Evolutionary conservation across 2,888 invertebrate genomes (phyloP).

Genomic region (Scotopteryx bipunctaria): DNA sequence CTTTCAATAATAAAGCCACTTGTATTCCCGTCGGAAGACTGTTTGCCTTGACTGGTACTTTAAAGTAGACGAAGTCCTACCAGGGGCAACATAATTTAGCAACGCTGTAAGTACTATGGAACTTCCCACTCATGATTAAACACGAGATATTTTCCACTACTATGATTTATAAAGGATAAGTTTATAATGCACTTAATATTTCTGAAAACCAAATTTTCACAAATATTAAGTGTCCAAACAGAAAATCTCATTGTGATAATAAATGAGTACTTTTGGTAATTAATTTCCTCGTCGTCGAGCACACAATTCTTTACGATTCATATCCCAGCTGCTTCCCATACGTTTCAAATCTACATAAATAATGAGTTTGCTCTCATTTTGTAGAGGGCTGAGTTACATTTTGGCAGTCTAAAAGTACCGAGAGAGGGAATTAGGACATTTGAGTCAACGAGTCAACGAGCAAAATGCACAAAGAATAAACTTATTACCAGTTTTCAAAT

Average conservation of each 20-base stretch:
- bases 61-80: neutral
- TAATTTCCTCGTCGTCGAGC: constrained; percentile 18
- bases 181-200: neutral
- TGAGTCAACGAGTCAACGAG: neutral
- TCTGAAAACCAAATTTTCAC: neutral
- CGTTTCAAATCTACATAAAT: constrained; percentile 28
- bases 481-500: neutral
- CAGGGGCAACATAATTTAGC: neutral
- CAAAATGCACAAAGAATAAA: neutral
- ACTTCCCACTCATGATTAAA: no score
- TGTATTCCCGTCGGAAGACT: neutral
- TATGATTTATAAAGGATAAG: no score
- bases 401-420: constrained; percentile 11
- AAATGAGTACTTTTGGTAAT: constrained; percentile 22
- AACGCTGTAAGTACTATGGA: no score
- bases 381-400: constrained; percentile 18
- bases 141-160: no score
- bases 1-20: neutral
- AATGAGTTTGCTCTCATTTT: constrained; percentile 29
- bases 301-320: constrained; percentile 28
- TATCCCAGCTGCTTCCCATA: constrained; percentile 25
- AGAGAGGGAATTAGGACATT: constrained; percentile 6
- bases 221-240: neutral
- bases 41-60: neutral
- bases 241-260: constrained; percentile 13